Evolutionary conservation across 2,888 invertebrate species (phyloP).

Genomic region (Spodoptera exigua): DNA sequence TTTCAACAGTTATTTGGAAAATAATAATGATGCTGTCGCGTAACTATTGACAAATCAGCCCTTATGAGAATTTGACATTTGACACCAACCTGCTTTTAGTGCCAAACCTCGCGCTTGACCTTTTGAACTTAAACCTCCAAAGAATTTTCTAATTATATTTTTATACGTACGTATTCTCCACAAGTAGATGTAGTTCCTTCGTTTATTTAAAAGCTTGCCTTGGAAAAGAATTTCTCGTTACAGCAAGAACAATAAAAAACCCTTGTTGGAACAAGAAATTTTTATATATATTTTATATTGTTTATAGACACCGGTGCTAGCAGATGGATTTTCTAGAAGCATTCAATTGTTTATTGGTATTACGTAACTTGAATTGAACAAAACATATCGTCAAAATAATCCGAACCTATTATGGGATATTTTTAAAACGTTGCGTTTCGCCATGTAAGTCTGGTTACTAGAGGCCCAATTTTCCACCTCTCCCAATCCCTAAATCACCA

Average conservation of each 20-base stretch:
- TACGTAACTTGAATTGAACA: not conserved
- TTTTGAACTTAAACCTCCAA: conserved; percentile 7
- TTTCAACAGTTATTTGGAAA: no score
- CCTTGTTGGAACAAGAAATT: not conserved
- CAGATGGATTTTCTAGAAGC: conserved; percentile 1
- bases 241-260: not conserved
- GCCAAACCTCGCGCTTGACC: conserved; percentile 45
- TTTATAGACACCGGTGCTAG: conserved; percentile 13
- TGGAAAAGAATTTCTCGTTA: conserved; percentile 11
- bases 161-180: conserved; percentile 14
- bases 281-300: conserved; percentile 25
- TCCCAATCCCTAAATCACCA: no score
- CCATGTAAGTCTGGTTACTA: no score
- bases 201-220: conserved; percentile 32
- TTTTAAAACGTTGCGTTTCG: no score
- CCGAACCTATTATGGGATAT: no score
- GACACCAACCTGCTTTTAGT: not conserved
- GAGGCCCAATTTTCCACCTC: no score
- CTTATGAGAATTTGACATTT: not conserved
- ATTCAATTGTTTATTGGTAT: not conserved
- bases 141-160: conserved; percentile 6
- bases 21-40: no score
- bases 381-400: no score
- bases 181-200: conserved; percentile 4
- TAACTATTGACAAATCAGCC: no score